These are phyloP conservation scores for Thermophis baileyi DNA, from an alignment of 2,113 vertebrate species.

Conservation along the genomic window DNA sequence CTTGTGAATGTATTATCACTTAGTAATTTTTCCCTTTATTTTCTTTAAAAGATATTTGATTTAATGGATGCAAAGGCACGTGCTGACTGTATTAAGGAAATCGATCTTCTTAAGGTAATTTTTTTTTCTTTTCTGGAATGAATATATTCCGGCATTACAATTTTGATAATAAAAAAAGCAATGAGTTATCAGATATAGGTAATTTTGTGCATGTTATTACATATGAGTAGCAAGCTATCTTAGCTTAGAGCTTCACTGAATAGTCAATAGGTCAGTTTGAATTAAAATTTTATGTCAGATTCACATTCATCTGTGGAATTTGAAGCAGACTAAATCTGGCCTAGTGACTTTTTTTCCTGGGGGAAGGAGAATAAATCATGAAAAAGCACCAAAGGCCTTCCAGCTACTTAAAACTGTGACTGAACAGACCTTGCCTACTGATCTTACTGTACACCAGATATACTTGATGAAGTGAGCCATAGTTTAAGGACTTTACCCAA, in stretches of 20 bases:
- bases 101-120: slow-evolving; percentile 99
- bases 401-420: background rate
- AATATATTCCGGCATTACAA: background rate
- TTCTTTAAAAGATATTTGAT: slow-evolving; percentile 94
- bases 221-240: background rate
- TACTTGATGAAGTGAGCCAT: background rate
- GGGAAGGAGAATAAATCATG: background rate
- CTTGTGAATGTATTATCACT: background rate
- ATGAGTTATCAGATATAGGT: background rate
- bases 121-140: slow-evolving; percentile 2
- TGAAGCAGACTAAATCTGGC: background rate
- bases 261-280: background rate
- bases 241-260: background rate
- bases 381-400: background rate
- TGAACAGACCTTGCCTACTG: background rate
- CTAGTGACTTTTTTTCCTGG: background rate
- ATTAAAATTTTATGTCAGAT: background rate
- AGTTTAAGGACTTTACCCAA: background rate
- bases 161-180: background rate
- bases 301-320: background rate
- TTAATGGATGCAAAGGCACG: slow-evolving; percentile 99
- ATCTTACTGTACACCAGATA: background rate
- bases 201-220: background rate
- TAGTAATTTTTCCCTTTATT: slow-evolving; percentile 58
- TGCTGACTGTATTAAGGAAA: slow-evolving; percentile 99